Evolutionary conservation across 2,113 vertebrate species (phyloP), one percentile per base, ranked within the genome.

Genomic region (Gallinago undulata): DNA sequence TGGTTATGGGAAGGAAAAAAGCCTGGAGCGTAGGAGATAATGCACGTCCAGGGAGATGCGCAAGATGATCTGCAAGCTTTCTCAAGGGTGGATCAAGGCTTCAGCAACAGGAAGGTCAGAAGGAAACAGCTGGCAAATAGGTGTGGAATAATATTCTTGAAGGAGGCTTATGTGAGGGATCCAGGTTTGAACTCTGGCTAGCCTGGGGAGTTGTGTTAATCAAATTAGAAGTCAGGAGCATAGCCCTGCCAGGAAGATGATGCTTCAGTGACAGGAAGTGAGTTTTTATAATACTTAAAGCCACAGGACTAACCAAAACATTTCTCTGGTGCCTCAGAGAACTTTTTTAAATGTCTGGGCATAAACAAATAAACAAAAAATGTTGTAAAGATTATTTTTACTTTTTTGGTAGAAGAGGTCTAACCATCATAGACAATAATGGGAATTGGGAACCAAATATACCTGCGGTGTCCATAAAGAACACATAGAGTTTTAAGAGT

Each of bases 41-140:
- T 63, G 30, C 47, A 63, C 4, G 39, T 74, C 41, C 50, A 73
- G 93, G 79, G 90, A 93, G 76, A 93, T 43, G n/a, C 75, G 56
- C 45, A 85, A 76, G 47, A 91, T 19, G 62, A 85, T 75, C 79
- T 60, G 50, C 55, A 86, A 77, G 41, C 24, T 79, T 83, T 56
- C 67, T 73, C 0, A 0, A 74, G 91, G 87, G 81, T 76, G 77
- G 66, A 73, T 63, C 94, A 90, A 83, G 9, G 19, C 56, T 91
- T 92, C 80, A 84, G 48, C 57, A 84, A 90, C 82, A 90, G 93
- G 94, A 96, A 96, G 93, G 87, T 96, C 92, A 90, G 68, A 90
- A 80, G 55, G 35, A 83, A 91, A 83, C 9, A 82, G 57, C 33
- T 94, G 82, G 72, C 47, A 96, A 83, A 91, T 74, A 77, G 67